Conservation (phyloP, 2,888 invertebrate genomes). For the Philaethria dido region DNA sequence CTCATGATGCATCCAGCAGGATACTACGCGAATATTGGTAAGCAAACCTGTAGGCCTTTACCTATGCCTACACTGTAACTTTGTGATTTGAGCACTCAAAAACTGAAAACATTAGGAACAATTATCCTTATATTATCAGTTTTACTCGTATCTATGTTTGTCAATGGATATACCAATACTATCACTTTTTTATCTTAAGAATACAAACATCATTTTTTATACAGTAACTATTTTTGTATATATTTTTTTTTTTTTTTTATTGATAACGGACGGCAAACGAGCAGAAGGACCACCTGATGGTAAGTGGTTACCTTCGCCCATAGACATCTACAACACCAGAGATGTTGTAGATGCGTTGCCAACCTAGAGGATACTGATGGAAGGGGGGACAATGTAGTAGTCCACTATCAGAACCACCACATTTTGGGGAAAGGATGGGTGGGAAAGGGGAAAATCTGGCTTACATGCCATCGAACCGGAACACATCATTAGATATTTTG, state of each 20-base stretch:
- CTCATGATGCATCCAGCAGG: constrained; percentile 80
- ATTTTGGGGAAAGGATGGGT: too few relatives aligned
- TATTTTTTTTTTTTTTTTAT: not conserved
- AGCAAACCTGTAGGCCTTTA: constrained; percentile 48
- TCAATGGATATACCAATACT: not conserved
- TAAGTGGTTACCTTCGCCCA: too few relatives aligned
- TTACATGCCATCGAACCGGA: too few relatives aligned
- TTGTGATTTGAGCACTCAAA: not conserved
- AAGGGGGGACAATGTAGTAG: too few relatives aligned
- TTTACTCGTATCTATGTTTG: not conserved
- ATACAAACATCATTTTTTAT: not conserved
- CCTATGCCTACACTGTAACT: not conserved
- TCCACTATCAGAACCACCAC: too few relatives aligned
- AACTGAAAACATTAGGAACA: not conserved
- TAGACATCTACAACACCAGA: too few relatives aligned
- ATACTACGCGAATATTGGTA: constrained; percentile 82
- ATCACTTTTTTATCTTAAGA: not conserved
- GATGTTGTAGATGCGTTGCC: too few relatives aligned
- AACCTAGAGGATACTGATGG: too few relatives aligned
- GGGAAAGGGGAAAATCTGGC: too few relatives aligned
- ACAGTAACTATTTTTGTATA: not conserved
- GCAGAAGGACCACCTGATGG: too few relatives aligned
- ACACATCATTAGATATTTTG: too few relatives aligned
- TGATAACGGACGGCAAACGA: too few relatives aligned
- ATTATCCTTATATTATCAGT: not conserved